A percentile compares a stretch with the other conserved stretches of the same genome.
Evolutionary conservation across 2,797 vertebrate species (phyloP).

Genomic region (Micrastur ruficollis): DNA sequence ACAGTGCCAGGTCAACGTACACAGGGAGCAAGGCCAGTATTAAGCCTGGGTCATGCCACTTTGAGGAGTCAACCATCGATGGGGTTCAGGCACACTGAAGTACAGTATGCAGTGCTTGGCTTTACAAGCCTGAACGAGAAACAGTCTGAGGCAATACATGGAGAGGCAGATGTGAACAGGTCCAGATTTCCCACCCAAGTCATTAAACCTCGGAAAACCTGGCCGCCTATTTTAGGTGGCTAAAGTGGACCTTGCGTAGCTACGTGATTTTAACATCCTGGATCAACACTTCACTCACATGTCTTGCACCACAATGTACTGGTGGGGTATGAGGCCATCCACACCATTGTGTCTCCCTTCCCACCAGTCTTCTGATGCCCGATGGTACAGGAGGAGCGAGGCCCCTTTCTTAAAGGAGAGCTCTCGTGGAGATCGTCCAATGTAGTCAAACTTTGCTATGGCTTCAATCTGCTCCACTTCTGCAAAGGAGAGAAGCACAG

Average conservation of each 20-base stretch:
- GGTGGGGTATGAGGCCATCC: slow-evolving; percentile 97
- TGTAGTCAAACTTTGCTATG: slow-evolving; percentile 97
- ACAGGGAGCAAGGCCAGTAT: background rate
- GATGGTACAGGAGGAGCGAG: slow-evolving; percentile 91
- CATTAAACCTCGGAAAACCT: background rate
- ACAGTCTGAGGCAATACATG: background rate
- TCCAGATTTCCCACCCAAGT: background rate
- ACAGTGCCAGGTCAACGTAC: rapidly evolving
- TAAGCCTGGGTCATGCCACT: background rate
- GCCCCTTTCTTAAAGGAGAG: slow-evolving; percentile 98
- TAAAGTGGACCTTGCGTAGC: background rate
- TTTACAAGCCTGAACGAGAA: background rate
- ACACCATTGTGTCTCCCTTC: slow-evolving; percentile 96
- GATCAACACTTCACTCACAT: slow-evolving; percentile 82
- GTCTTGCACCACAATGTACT: slow-evolving; percentile 99
- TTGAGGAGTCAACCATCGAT: rapidly evolving
- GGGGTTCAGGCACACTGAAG: background rate
- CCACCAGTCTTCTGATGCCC: slow-evolving; percentile 98
- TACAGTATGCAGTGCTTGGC: background rate
- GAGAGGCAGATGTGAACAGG: background rate
- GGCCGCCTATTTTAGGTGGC: background rate
- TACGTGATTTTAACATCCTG: rapidly evolving
- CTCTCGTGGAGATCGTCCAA: slow-evolving; percentile 89
- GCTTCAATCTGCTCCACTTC: slow-evolving; percentile 98
- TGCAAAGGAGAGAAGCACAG: slow-evolving; percentile 61